Evolutionary conservation across 2,888 invertebrate species (phyloP), one percentile per base, ranked within the genome.

Genomic region (Melanostoma scalare): DNA sequence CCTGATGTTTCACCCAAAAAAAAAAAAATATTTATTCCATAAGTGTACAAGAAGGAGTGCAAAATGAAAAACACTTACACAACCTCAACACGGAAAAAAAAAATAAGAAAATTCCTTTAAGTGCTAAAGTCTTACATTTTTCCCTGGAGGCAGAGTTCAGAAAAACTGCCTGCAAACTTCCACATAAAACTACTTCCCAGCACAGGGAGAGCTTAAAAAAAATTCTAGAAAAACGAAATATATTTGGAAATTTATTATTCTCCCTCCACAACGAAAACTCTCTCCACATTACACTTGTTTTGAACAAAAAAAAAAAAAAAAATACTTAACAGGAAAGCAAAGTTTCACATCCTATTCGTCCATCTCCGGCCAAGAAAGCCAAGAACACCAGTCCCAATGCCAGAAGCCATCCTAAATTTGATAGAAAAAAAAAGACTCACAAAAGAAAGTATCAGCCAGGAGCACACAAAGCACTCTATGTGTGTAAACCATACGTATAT

Each of bases 241-340:
- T 79, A 68, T 75, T 75, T 65, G 33, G 63, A 75, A 84, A 79
- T 79, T 84, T 79, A 79, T 75, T 58, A 52, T 48, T 48, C 48
- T 73, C 55, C 50, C 55, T 48, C 65, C 10, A 35, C 33, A 33
- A 56, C 30, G 9, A 55, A 61, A 61, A 61, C 61, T 61, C 61
- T 38, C 31, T 9, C n/a, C n/a, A 9, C 55, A 63, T 52, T 71
- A 61, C 36, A 46, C 69, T 73, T 60, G 56, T 60, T 61, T 74
- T 67, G 52, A 84, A 85, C 81, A 53, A 79, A 80, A 46, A 72
- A 81, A 74, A 81, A 75, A 56, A 79, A 86, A 86, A 85, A 87
- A 86, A 82, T 87, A 86, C 80, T 86, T 86, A 86, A 87, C 85
- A 86, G 33, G 42, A 87, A 85, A 87, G 81, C 71, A 81, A 86